These are phyloP conservation scores for Drosophila kanapiae DNA, from an alignment of 1,140 invertebrate species.

Conservation along the genomic window DNA sequence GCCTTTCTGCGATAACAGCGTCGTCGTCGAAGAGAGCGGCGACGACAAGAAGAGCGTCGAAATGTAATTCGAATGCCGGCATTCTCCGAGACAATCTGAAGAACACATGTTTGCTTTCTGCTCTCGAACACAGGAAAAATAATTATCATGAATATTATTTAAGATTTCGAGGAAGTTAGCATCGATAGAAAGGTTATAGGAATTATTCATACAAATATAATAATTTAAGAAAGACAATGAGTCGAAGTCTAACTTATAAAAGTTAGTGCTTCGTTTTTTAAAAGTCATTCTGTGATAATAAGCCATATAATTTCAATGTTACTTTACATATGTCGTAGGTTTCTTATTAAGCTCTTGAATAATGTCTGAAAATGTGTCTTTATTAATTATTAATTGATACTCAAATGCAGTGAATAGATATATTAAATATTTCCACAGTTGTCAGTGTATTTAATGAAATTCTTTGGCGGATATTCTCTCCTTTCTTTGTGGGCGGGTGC, in stretches of 20 bases:
- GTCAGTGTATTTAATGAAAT: conserved; percentile 9
- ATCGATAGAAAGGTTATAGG: background rate
- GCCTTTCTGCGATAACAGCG: conserved; percentile 41
- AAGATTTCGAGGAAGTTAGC: background rate
- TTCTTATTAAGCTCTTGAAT: background rate
- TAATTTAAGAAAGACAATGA: background rate
- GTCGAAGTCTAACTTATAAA: background rate
- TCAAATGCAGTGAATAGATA: background rate
- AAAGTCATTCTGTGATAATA: background rate
- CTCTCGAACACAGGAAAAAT: background rate
- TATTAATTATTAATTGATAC: too few species aligned
- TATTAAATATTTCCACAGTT: background rate
- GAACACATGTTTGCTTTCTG: conserved; percentile 22
- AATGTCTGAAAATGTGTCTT: background rate
- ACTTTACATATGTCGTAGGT: background rate
- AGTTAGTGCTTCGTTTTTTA: background rate
- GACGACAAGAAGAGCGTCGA: background rate
- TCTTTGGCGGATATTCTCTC: background rate
- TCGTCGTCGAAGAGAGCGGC: conserved; percentile 2
- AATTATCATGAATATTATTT: conserved; percentile 1
- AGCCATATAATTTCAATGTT: background rate
- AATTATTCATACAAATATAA: too few species aligned
- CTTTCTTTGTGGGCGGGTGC: background rate
- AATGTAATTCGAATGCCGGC: conserved; percentile 31
- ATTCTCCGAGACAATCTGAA: conserved; percentile 23